phyloP scores from a whole-genome alignment of 2,888 invertebrate genomes.

The Macaria notata region DNA sequence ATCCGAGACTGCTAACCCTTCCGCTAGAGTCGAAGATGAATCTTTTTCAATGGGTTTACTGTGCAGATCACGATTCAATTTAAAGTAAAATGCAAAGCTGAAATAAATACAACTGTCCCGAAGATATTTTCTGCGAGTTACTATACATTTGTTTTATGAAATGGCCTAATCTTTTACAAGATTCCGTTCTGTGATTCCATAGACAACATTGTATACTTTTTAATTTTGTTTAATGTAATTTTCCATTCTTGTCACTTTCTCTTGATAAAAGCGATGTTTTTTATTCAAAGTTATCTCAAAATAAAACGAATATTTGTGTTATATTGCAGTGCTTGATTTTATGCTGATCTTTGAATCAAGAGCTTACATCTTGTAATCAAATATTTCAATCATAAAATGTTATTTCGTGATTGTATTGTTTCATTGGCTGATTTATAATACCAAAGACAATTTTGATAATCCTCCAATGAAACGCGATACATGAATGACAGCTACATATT shows the following conservation, averaged over 20 bases:
- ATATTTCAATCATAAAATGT: too few species aligned
- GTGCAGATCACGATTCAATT: constrained; percentile 78
- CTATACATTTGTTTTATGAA: constrained; percentile 84
- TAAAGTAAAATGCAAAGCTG: constrained; percentile 81
- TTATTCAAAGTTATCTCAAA: too few species aligned
- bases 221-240: constrained; percentile 66
- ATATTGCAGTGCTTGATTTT: too few species aligned
- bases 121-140: constrained; percentile 82
- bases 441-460: too few species aligned
- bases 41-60: constrained; percentile 74
- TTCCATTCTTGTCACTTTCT: constrained; percentile 56
- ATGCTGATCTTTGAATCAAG: too few species aligned
- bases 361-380: too few species aligned
- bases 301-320: too few species aligned
- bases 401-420: too few species aligned
- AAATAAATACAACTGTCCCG: constrained; percentile 82
- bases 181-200: constrained; percentile 82
- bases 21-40: constrained; percentile 74
- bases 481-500: too few species aligned
- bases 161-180: constrained; percentile 84
- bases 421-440: too few species aligned
- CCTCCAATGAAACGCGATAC: too few species aligned
- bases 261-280: constrained; percentile 1
- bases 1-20: constrained; percentile 80
- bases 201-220: constrained; percentile 73